Base-by-base conservation (phyloP, 2,113 vertebrate species). In the Nipponia nippon region DNA sequence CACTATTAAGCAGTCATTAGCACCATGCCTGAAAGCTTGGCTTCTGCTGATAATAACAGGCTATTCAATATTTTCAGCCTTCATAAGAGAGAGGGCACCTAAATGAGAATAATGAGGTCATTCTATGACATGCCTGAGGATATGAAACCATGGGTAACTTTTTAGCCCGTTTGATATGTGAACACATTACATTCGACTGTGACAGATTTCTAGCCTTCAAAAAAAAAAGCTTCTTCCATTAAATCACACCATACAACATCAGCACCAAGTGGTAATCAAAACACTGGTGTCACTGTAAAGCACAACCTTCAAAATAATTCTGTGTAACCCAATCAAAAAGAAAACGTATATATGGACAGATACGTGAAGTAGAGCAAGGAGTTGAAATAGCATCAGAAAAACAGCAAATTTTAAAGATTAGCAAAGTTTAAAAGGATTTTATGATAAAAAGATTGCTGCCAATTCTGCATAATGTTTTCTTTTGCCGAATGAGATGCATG, bases 1-100 rank as follows among this genome's bases (percentile, higher is more conserved):
- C 93, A 80, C 96, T 96, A 98, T 98, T 98, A 98, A 96, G 96
- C 84, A 95, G 95, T 97, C 97, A 98, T 98, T 98, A 98, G 97
- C 76, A 95, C 69, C 83, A 58, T 16, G 88, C 87, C 95, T 95
- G 92, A 96, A 95, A 95, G 92, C 94, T 91, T 52, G 87, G 96
- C 87, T 96, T 95, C 89, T 70, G 87, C 83, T 88, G 95, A 94
- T 98, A 97, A 97, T 96, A 97, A 96, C 84, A 59, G 80, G 84
- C 95, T 95, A 89, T 96, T 98, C 94, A 93, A 73, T 95, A 95
- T 93, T 81, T 81, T 59, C 83, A 91, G 80, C 83, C 85, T 95
- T 71, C 79, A 84, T 62, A 91, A 83, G 90, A 89, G 89, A 87
- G 55, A 89, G 91, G 85, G 92, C 80, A 73, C 85, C 86, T 95